These are phyloP conservation scores for Corapipo altera DNA, from an alignment of 2,113 vertebrate genomes.

Conservation along the genomic window DNA sequence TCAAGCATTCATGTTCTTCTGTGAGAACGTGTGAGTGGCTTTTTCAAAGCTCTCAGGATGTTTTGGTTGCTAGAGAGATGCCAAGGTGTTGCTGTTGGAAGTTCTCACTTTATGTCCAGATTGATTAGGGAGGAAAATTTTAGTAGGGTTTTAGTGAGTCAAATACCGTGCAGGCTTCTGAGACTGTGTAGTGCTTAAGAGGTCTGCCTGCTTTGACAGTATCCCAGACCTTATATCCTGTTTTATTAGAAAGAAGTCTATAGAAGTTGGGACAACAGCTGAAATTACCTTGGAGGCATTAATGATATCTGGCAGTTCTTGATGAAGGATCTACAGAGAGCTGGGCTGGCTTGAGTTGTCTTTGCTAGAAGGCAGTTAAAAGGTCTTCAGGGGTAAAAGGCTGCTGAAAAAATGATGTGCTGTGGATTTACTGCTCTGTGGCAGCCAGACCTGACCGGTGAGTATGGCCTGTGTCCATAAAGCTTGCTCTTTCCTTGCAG, in stretches of 20 bases:
- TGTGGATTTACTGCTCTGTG: neutral
- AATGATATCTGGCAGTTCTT: neutral
- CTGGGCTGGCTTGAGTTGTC: neutral
- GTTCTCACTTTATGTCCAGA: neutral
- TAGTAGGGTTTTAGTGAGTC: neutral
- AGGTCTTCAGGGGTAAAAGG: neutral
- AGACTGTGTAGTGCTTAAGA: neutral
- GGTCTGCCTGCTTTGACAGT: neutral
- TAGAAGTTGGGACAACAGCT: neutral
- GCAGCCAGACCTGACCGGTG: neutral
- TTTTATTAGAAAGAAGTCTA: neutral
- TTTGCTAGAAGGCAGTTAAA: neutral
- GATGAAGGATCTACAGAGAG: neutral
- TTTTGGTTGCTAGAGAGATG: neutral
- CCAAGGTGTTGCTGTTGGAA: neutral
- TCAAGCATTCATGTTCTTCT: neutral
- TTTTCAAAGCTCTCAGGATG: neutral
- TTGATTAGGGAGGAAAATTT: neutral
- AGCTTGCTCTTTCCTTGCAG: conserved; percentile 57
- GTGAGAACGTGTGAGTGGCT: neutral
- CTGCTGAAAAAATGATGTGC: neutral
- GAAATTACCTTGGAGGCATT: neutral
- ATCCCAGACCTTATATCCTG: neutral
- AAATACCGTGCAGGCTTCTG: neutral
- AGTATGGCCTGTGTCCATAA: neutral